These are phyloP conservation scores for Typhlichthys eigenmanni DNA, from an alignment of 2,797 vertebrate genomes.

Conservation along the genomic window DNA sequence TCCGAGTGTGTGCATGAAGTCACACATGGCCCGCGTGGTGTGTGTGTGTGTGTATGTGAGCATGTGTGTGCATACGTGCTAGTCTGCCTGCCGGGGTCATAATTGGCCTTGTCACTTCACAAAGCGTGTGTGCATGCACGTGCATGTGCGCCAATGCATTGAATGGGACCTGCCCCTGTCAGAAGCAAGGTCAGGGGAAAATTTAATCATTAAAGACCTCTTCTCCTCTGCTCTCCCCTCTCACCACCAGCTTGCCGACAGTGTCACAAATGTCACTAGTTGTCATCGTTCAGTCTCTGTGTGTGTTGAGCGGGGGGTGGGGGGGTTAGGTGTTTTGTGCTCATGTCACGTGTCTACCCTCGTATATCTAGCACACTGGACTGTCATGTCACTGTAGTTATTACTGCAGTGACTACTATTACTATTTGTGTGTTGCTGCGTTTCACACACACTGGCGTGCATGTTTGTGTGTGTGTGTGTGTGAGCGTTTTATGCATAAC, in stretches of 20 bases:
- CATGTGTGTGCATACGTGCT: slow-evolving; percentile 16
- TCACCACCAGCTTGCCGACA: slow-evolving; percentile 60
- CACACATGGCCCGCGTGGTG: slow-evolving; percentile 15
- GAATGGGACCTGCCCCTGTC: slow-evolving; percentile 69
- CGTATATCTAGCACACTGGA: slow-evolving; percentile 28
- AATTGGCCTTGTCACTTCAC: slow-evolving; percentile 76
- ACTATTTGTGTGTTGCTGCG: neutral
- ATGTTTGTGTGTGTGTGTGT: no score
- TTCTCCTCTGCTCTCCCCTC: slow-evolving; percentile 47
- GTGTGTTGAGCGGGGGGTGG: neutral
- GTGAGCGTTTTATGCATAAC: no score
- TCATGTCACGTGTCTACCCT: slow-evolving; percentile 16
- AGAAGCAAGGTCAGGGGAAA: slow-evolving; percentile 80
- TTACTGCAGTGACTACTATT: neutral
- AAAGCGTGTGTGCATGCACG: slow-evolving; percentile 3
- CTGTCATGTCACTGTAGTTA: slow-evolving; percentile 38
- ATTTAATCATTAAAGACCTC: slow-evolving; percentile 82
- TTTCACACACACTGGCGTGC: no score
- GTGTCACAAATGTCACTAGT: slow-evolving; percentile 60
- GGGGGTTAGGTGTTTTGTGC: slow-evolving; percentile 53
- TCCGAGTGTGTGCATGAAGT: slow-evolving; percentile 25
- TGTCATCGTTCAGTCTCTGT: slow-evolving; percentile 64
- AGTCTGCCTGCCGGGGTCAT: slow-evolving; percentile 71
- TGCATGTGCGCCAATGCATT: slow-evolving; percentile 45
- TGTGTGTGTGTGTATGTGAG: neutral